Evolutionary conservation across 2,113 vertebrate genomes (phyloP).

Genomic region (Channa maculata): DNA sequence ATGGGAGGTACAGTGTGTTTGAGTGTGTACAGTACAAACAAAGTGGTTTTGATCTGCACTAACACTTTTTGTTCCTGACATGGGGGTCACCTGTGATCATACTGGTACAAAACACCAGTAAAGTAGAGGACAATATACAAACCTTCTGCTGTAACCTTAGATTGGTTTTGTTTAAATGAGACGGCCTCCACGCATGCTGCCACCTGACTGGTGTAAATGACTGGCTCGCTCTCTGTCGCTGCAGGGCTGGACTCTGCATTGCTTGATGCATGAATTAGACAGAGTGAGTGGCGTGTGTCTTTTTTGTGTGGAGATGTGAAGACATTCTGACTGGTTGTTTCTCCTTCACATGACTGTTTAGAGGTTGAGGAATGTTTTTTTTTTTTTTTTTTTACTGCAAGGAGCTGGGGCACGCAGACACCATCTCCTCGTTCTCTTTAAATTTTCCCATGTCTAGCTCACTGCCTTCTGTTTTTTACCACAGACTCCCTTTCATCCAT

Average conservation of each 20-base stretch:
- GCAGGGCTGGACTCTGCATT: slow-evolving; percentile 12
- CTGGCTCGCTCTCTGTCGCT: slow-evolving; percentile 4
- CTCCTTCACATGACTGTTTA: too few relatives aligned
- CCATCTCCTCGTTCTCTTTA: neutral
- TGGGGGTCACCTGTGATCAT: too few relatives aligned
- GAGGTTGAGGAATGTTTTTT: too few relatives aligned
- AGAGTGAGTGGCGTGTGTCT: neutral
- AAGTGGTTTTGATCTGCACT: too few relatives aligned
- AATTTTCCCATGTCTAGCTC: neutral
- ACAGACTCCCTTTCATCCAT: neutral
- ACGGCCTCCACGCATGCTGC: neutral
- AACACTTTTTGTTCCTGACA: neutral
- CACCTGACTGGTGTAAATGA: slow-evolving; percentile 48
- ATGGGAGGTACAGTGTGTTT: too few relatives aligned
- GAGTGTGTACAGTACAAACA: too few relatives aligned
- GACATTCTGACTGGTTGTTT: too few relatives aligned
- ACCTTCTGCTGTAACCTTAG: neutral
- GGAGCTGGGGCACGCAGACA: too few relatives aligned
- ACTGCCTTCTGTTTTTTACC: neutral
- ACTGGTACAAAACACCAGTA: too few relatives aligned
- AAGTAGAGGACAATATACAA: neutral
- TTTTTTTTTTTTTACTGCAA: too few relatives aligned
- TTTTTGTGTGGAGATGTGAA: too few relatives aligned
- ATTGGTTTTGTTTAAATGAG: slow-evolving; percentile 5
- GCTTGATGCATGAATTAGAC: slow-evolving; percentile 19